Evolutionary conservation across 2,888 invertebrate genomes (phyloP).

Genomic region (Quadriops clusia): DNA sequence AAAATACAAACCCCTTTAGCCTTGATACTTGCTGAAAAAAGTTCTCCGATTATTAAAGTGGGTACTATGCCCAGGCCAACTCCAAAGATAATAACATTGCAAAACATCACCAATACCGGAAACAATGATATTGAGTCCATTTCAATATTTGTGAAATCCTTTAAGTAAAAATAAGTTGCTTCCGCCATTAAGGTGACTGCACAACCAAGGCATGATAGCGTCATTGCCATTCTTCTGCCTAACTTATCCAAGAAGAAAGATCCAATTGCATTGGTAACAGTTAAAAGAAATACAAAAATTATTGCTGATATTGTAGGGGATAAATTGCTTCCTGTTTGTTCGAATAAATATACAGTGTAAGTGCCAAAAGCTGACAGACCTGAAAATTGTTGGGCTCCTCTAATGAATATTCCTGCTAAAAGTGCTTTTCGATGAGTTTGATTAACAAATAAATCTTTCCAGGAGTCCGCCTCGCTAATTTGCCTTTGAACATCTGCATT

Average conservation of each 20-base stretch:
- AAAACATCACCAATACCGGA: constrained; percentile 22
- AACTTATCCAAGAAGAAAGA: constrained; percentile 22
- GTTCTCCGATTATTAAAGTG: constrained; percentile 25
- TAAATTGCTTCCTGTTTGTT: constrained; percentile 26
- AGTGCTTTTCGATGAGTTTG: constrained; percentile 25
- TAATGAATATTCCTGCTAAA: constrained; percentile 18
- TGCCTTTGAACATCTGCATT: constrained; percentile 24
- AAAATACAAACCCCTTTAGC: constrained; percentile 20
- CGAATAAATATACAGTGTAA: constrained; percentile 27
- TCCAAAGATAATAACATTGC: constrained; percentile 14
- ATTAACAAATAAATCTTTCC: constrained; percentile 24
- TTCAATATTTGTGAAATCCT: no score
- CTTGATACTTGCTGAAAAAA: constrained; percentile 27
- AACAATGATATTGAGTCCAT: no score
- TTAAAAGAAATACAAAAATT: constrained; percentile 19
- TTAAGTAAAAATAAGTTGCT: constrained; percentile 24
- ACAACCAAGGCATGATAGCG: constrained; percentile 22
- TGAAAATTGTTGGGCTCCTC: constrained; percentile 25
- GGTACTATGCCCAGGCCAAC: constrained; percentile 25
- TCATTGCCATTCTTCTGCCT: constrained; percentile 23
- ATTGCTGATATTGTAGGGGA: constrained; percentile 27
- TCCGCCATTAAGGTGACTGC: constrained; percentile 20
- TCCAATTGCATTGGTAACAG: constrained; percentile 14
- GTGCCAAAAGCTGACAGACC: constrained; percentile 23
- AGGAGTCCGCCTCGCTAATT: constrained; percentile 23